Evolutionary conservation across 2,113 vertebrate genomes (phyloP).

Genomic region (Callipepla californica): DNA sequence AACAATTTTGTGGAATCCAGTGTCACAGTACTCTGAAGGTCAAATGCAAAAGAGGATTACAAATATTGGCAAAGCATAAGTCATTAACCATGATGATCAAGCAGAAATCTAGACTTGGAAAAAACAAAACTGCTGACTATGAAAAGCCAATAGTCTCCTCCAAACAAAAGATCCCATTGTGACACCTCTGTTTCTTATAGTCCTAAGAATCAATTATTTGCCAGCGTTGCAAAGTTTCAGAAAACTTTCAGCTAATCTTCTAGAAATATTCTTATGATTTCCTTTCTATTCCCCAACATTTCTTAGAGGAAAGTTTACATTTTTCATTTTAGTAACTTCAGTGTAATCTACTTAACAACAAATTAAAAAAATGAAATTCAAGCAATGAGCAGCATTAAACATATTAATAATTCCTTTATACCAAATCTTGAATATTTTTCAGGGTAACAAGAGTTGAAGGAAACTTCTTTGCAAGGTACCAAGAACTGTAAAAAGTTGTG

Average conservation of each 20-base stretch:
- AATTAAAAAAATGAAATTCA: neutral
- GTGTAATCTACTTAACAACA: neutral
- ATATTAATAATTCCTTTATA: neutral
- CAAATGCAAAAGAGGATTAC: neutral
- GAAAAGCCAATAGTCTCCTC: neutral
- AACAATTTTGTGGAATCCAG: neutral
- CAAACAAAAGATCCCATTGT: neutral
- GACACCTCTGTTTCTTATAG: neutral
- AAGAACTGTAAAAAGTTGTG: neutral
- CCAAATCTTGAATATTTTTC: neutral
- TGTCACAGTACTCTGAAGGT: neutral
- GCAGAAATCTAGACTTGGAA: neutral
- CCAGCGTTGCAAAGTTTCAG: neutral
- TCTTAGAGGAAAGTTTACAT: neutral
- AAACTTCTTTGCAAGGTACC: neutral
- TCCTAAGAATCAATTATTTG: neutral
- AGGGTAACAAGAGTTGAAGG: neutral
- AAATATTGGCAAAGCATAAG: neutral
- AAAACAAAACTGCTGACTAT: neutral
- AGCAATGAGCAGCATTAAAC: neutral
- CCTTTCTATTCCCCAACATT: neutral
- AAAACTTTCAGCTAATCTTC: neutral
- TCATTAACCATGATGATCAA: neutral
- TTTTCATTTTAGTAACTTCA: neutral
- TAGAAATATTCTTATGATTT: neutral